phyloP scores from a whole-genome alignment of 1,140 invertebrate species.

The Aporrectodea caliginosa region DNA sequence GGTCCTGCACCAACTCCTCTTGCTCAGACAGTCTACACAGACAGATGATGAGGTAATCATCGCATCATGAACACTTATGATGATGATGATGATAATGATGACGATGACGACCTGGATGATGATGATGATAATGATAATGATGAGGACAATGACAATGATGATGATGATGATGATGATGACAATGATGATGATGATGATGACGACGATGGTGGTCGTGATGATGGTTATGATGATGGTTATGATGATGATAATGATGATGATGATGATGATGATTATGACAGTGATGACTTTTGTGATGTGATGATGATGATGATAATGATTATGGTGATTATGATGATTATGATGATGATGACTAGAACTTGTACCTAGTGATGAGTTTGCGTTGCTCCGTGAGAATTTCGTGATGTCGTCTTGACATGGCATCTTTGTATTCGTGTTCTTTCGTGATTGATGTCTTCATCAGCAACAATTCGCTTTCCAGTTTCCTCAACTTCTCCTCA shows the following conservation, averaged over 20 bases:
- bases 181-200: neutral
- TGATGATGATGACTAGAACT: neutral
- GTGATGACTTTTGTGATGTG: neutral
- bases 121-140: neutral
- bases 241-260: neutral
- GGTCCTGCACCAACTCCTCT: neutral
- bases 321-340: neutral
- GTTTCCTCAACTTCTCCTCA: neutral
- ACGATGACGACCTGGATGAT: neutral
- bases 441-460: neutral
- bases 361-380: neutral
- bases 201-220: neutral
- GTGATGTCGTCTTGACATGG: neutral
- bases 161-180: neutral
- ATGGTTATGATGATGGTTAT: neutral
- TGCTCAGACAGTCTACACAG: neutral
- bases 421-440: neutral
- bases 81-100: neutral
- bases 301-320: neutral
- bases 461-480: neutral
- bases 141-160: neutral
- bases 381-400: neutral
- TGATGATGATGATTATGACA: neutral
- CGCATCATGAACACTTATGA: neutral
- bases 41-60: neutral